phyloP scores from a whole-genome alignment of 2,113 vertebrate genomes.

The Crotophaga sulcirostris region DNA sequence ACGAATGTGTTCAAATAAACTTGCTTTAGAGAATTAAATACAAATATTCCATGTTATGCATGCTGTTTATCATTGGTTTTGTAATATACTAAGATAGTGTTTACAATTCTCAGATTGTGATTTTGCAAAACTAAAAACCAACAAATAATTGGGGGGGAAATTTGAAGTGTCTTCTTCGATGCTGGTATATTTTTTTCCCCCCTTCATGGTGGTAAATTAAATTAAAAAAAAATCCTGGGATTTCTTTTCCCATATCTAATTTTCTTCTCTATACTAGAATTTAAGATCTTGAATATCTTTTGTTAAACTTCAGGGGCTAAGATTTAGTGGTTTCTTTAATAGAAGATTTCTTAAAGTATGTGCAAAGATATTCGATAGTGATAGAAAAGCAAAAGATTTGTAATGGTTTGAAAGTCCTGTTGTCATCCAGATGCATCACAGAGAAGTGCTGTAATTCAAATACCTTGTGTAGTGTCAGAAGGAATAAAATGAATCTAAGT shows the following conservation, averaged over 20 bases:
- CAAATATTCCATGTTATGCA: background rate
- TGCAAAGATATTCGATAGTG: background rate
- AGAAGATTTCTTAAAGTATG: background rate
- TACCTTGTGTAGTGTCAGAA: background rate
- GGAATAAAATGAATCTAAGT: background rate
- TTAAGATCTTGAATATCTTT: background rate
- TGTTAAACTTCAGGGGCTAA: background rate
- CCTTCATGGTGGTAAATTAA: background rate
- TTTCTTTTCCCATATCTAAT: slow-evolving; percentile 17
- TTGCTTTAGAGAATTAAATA: background rate
- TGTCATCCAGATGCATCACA: background rate
- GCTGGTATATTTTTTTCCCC: background rate
- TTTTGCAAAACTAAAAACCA: background rate
- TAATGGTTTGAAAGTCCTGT: background rate
- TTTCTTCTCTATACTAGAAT: background rate
- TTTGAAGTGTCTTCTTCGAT: background rate
- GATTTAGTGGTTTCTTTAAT: background rate
- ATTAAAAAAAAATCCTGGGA: background rate
- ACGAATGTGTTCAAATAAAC: background rate
- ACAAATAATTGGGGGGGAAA: background rate
- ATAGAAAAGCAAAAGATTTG: background rate
- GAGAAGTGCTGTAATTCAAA: background rate
- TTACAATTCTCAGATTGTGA: background rate
- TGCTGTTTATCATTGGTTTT: background rate
- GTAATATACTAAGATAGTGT: background rate